Base-by-base conservation (phyloP, 2,797 vertebrate species). In the Acrossocheilus fasciatus region DNA sequence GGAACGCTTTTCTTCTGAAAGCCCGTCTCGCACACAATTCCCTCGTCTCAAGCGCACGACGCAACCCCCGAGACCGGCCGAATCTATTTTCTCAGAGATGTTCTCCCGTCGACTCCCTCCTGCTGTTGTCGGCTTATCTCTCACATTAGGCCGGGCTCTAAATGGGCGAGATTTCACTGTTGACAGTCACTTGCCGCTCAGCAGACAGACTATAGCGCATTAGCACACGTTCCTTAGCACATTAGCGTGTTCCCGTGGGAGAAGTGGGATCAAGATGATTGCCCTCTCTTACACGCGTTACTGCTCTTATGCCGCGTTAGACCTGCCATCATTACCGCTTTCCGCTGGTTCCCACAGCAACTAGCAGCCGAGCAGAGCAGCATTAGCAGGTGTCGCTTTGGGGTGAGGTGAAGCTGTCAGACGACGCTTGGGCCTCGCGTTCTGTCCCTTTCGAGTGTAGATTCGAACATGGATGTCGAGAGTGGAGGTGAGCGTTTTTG, bases 241-340 rank as follows among this genome's bases (percentile, higher is more conserved):
- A 89, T 90, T 90, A 90, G 92, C 92, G 94, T 94, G 93, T 92
- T 95, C 95, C 93, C 94, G 30, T 89, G 94, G 94, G 95, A 94
- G 93, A 93, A 93, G 92, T 95, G 95, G 94, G 95, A 95, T 96
- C 94, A 94, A 93, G 95, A 94, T 94, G 94, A 96, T 96, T 96
- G 95, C 95, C 94, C 93, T 94, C 93, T 91, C 92, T 92, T 94
- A 94, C 93, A 94, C 92, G 93, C 94, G 95, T 96, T 95, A 94
- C 93, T 95, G 96, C 95, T 95, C 94, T 94, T 95, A 93, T 93
- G 92, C 93, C 91, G 93, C 92, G 94, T 95, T 95, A 94, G 94
- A 96, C 94, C 95, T 95, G 95, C 95, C 93, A 95, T 95, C 95
- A 96, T 96, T 96, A 96, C 93, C 92, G 93, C 94, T 95, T 95